A percentile compares a stretch with the other conserved stretches of the same genome.
Evolutionary conservation across 1,140 invertebrate species (phyloP).

Genomic region (Lepidurus arcticus): DNA sequence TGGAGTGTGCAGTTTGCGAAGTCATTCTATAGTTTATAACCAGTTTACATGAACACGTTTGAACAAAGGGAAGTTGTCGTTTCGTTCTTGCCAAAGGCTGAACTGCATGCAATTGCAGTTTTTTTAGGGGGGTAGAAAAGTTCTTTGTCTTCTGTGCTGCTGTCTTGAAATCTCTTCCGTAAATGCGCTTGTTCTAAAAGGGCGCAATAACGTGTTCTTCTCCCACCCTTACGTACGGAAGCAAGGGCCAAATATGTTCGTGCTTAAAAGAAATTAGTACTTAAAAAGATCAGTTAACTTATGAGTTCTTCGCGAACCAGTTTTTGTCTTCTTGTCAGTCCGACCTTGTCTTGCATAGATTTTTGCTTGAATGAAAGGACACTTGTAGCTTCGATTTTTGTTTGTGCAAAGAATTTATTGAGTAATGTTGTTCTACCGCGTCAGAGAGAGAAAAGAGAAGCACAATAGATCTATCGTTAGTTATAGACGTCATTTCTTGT

Average conservation of each 20-base stretch:
- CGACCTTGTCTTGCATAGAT: not conserved
- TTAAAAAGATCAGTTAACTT: not conserved
- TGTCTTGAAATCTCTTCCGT: not conserved
- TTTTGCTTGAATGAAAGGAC: not conserved
- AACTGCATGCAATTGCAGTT: too few relatives aligned
- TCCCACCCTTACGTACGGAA: not conserved
- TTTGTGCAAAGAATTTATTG: conserved; percentile 1
- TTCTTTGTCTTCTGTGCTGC: not conserved
- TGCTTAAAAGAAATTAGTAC: not conserved
- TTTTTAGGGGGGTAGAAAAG: not conserved
- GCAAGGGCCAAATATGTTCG: conserved; percentile 12
- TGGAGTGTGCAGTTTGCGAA: not conserved
- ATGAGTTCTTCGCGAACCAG: not conserved
- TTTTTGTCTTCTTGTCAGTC: conserved; percentile 22
- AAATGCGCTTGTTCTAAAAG: not conserved
- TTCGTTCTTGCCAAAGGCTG: not conserved
- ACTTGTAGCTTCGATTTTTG: conserved; percentile 4
- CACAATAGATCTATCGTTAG: conserved; percentile 16
- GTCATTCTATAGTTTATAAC: not conserved
- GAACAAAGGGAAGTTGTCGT: not conserved
- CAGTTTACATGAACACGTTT: not conserved
- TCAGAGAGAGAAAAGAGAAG: not conserved
- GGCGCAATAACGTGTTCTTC: not conserved
- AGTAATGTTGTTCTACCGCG: not conserved
- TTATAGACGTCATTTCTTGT: conserved; percentile 18